Evolutionary conservation across 2,113 vertebrate genomes (phyloP), one percentile per base, ranked within the genome.

Genomic region (Grammomys surdaster): DNA sequence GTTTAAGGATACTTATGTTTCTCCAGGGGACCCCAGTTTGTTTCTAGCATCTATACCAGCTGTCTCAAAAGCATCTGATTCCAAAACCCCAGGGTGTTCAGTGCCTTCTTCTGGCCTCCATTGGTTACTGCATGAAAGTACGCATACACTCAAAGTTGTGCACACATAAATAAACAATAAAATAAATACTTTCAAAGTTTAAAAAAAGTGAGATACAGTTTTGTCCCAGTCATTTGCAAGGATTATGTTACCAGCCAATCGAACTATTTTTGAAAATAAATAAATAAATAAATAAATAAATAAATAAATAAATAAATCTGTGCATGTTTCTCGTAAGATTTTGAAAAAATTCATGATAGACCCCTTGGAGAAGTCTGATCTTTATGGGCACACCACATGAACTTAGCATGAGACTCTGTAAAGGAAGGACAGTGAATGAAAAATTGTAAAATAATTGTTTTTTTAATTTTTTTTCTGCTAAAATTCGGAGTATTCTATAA

Each of bases 391-490:
- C 19, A 80, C 81, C 16, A 22, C 12, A 51, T 78, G 69, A 22
- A 33, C 26, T 84, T 54, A 28, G 31, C 24, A 60, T 46, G 58
- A 24, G 17, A 19, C 22, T 46, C 58, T 54, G 17, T 0, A 43
- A 90, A 91, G 70, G 93, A 80, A 3, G 28, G 26, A 94, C 77
- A 88, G 24, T 89, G 60, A 87, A 84, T 51, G 33, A 67, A 31
- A 2, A 78, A 26, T 56, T 73, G 31, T 91, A 73, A 63, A 46
- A 95, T 77, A 85, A 73, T n/a, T 6, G 36, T 48, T 95, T 87
- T 87, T 75, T 43, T 10, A 31, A 43, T 20, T 12, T 36, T 9
- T 9, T 7, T 63, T 84, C 26, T 17, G 56, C 26, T 96, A 58
- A 91, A 82, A 82, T 91, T 72, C 36, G 24, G 33, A 91, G 78